Evolutionary conservation across 2,113 vertebrate species (phyloP).

Genomic region (Eidolon helvum): DNA sequence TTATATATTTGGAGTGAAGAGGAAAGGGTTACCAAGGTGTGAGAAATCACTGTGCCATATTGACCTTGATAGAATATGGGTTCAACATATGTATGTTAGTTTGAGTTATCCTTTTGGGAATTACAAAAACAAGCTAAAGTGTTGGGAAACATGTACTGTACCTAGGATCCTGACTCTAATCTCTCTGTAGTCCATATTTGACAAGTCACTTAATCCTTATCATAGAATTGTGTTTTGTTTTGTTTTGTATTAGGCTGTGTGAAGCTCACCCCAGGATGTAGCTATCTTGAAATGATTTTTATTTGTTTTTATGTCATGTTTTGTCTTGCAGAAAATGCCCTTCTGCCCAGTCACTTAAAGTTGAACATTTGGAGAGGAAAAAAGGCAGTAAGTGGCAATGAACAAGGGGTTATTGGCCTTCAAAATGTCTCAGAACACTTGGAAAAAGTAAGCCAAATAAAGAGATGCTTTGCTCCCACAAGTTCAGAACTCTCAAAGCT

Average conservation of each 20-base stretch:
- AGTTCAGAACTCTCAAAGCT: background rate
- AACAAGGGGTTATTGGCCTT: background rate
- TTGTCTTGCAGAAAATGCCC: background rate
- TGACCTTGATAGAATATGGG: background rate
- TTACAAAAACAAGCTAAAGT: background rate
- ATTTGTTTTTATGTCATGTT: slow-evolving; percentile 20
- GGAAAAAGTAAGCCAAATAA: background rate
- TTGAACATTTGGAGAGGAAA: background rate
- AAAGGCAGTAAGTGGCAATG: background rate
- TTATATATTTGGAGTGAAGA: background rate
- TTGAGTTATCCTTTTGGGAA: background rate
- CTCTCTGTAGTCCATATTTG: background rate
- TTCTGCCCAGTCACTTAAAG: background rate
- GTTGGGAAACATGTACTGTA: background rate
- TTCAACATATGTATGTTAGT: background rate
- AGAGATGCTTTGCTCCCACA: background rate
- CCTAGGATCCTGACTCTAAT: background rate
- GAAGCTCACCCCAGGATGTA: background rate
- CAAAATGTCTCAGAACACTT: background rate
- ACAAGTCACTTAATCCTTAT: background rate
- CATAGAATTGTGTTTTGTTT: background rate
- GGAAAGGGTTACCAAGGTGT: background rate
- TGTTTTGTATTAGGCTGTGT: background rate
- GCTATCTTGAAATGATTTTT: background rate
- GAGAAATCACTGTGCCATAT: background rate